Conservation (phyloP, 2,113 vertebrate species). For the Prionailurus bengalensis region DNA sequence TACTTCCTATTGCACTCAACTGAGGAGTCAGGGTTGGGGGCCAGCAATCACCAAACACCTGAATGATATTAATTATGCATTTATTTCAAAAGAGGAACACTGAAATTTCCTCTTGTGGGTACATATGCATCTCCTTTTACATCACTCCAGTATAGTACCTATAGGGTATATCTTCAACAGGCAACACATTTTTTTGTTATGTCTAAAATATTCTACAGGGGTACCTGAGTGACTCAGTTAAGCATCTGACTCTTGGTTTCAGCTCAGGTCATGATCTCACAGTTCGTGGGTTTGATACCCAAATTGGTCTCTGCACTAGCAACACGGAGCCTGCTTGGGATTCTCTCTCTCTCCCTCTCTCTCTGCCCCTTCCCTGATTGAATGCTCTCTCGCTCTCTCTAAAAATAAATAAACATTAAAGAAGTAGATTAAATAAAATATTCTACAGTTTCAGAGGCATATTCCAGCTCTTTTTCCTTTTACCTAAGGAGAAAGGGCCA, state of each 20-base stretch:
- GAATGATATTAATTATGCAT: neutral
- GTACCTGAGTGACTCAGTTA: too few species aligned
- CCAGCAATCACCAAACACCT: neutral
- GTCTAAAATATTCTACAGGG: neutral
- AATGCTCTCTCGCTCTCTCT: too few species aligned
- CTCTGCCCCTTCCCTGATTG: too few species aligned
- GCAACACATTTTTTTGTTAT: neutral
- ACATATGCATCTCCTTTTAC: neutral
- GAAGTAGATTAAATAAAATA: neutral
- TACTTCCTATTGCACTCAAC: neutral
- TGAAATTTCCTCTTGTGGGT: neutral
- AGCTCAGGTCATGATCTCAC: too few species aligned
- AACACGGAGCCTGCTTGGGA: too few species aligned
- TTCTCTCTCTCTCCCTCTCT: too few species aligned
- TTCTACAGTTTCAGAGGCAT: neutral
- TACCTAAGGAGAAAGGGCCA: neutral
- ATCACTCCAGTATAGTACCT: neutral
- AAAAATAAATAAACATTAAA: too few species aligned
- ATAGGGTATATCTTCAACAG: neutral
- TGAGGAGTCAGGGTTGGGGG: fast-evolving
- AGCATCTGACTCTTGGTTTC: too few species aligned
- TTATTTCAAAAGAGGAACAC: neutral
- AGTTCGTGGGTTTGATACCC: too few species aligned
- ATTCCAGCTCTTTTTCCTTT: neutral
- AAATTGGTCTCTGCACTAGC: too few species aligned